Evolutionary conservation across 2,888 invertebrate genomes (phyloP).

Genomic region (Plagodis dolabraria): DNA sequence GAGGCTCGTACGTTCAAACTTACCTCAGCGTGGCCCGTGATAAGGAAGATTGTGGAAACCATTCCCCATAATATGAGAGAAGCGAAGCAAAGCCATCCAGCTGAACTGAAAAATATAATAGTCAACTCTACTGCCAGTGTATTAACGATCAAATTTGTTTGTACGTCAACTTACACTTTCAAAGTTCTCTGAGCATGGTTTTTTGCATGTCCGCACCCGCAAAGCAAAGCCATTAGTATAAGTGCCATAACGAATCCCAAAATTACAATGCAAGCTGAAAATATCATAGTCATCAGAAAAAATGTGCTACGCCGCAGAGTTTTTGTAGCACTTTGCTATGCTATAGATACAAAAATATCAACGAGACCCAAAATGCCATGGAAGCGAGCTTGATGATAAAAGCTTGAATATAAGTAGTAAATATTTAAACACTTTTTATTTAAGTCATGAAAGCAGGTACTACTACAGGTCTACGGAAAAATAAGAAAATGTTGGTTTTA

Average conservation of each 20-base stretch:
- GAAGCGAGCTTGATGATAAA: constrained; percentile 2
- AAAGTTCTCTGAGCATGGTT: constrained; percentile 70
- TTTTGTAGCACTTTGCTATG: constrained; percentile 25
- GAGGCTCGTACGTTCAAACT: constrained; percentile 24
- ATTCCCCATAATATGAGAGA: constrained; percentile 86
- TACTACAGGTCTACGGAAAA: no score
- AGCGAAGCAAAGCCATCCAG: constrained; percentile 83
- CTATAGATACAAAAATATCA: constrained; percentile 34
- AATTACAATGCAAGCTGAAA: constrained; percentile 67
- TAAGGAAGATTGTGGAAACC: constrained; percentile 82
- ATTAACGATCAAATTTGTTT: constrained; percentile 14
- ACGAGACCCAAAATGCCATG: constrained; percentile 12
- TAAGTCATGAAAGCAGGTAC: no score
- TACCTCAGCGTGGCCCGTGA: constrained; percentile 88
- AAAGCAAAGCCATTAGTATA: constrained; percentile 78
- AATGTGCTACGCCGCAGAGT: constrained; percentile 24
- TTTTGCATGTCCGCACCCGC: constrained; percentile 74
- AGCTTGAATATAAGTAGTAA: constrained; percentile 4
- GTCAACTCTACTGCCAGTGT: constrained; percentile 1
- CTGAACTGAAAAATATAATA: constrained; percentile 68
- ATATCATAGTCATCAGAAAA: constrained; percentile 30
- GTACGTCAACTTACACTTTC: constrained; percentile 66
- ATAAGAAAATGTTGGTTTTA: no score
- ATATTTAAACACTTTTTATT: neutral
- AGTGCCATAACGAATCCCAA: constrained; percentile 76